A percentile compares a stretch with the other conserved stretches of the same genome.
These are phyloP conservation scores for Amazona guildingii DNA, from an alignment of 2,113 vertebrate species.

Conservation along the genomic window DNA sequence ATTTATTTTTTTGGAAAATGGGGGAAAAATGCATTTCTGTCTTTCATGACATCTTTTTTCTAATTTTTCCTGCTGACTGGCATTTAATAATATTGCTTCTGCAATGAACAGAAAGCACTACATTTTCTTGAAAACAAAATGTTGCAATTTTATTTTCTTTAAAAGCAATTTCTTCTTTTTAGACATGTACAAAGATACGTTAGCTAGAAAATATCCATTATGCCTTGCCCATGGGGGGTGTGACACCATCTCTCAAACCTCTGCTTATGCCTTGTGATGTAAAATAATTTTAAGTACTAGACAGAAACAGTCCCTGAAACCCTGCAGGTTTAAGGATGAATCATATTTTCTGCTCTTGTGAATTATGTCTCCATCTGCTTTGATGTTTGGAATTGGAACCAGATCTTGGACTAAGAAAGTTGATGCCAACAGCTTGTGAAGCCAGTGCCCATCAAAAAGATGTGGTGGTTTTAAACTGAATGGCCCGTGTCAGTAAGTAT, in stretches of 20 bases:
- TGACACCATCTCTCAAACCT: background rate
- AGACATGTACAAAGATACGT: background rate
- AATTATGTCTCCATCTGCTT: constrained; percentile 23
- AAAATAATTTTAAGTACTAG: constrained; percentile 26
- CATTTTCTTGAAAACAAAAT: constrained; percentile 33
- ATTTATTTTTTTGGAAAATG: constrained; percentile 48
- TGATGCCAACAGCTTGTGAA: background rate
- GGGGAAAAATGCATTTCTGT: background rate
- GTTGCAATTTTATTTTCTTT: background rate
- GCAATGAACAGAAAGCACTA: constrained; percentile 13
- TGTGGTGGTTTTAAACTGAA: background rate
- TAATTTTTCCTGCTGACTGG: constrained; percentile 23
- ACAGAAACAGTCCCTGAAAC: background rate
- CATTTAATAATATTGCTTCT: constrained; percentile 48
- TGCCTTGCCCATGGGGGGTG: background rate
- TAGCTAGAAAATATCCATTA: constrained; percentile 9
- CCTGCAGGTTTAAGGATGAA: constrained; percentile 31
- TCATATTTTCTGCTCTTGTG: background rate
- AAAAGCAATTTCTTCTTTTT: background rate
- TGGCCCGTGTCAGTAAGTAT: background rate
- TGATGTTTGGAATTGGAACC: background rate
- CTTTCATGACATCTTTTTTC: constrained; percentile 13
- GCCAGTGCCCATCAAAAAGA: background rate
- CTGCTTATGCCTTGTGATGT: background rate
- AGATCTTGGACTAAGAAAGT: background rate